phyloP scores from a whole-genome alignment of 2,888 invertebrate genomes.

The Entomobrya proxima region DNA sequence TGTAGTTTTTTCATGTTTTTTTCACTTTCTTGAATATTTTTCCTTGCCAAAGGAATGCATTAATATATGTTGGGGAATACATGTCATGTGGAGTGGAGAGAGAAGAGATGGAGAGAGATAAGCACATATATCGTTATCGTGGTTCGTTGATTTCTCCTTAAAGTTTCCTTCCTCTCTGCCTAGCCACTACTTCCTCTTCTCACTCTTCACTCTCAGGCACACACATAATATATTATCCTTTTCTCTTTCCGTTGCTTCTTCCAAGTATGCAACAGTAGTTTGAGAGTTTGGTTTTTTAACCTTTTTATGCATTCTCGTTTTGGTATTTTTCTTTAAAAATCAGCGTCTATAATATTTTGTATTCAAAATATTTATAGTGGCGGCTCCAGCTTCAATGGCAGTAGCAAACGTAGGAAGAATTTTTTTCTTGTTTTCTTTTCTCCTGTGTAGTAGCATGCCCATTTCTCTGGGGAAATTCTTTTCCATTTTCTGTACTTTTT shows the following conservation, averaged over 20 bases:
- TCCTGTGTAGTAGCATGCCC: not conserved
- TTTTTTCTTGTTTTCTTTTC: constrained; percentile 1
- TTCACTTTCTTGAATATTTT: not conserved
- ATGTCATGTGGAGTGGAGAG: constrained; percentile 26
- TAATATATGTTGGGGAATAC: constrained; percentile 8
- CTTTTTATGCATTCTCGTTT: not conserved
- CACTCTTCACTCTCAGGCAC: constrained; percentile 2
- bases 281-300: not conserved
- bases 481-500: constrained; percentile 34
- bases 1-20: not conserved
- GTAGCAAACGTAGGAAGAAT: not conserved
- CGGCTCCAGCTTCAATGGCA: not conserved
- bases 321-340: not conserved
- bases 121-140: constrained; percentile 52
- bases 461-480: constrained; percentile 55
- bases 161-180: constrained; percentile 25
- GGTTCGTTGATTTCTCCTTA: constrained; percentile 57
- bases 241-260: not conserved
- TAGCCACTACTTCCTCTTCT: constrained; percentile 26
- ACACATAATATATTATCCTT: constrained; percentile 2
- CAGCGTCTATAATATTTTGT: not conserved
- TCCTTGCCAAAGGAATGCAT: not conserved
- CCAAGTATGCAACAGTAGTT: constrained; percentile 9
- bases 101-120: too few species aligned
- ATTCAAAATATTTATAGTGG: not conserved